Conservation (phyloP, 2,888 invertebrate species). For the Archips crataeganus region DNA sequence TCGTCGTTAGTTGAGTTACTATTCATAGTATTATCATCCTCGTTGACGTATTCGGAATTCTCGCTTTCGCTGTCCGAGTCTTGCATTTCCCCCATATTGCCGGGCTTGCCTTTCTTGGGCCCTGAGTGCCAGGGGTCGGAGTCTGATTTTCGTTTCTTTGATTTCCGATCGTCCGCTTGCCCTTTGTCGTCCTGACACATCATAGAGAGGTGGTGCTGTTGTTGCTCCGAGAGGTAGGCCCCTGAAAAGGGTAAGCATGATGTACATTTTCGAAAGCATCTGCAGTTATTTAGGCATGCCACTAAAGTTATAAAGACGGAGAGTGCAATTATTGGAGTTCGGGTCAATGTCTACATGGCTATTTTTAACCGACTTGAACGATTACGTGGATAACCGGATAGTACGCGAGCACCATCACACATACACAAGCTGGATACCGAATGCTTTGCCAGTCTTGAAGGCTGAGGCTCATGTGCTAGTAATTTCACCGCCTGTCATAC, state of each 20-base stretch:
- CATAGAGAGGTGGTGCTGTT: conserved; percentile 73
- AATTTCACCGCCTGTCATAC: no score
- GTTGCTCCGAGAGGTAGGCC: conserved; percentile 77
- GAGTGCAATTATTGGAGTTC: no score
- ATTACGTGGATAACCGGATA: no score
- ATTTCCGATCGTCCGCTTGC: conserved; percentile 76
- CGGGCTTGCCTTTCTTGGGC: conserved; percentile 86
- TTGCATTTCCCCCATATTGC: conserved; percentile 83
- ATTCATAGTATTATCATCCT: conserved; percentile 79
- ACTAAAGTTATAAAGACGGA: no score
- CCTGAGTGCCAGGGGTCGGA: conserved; percentile 86
- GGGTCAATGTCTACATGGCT: no score
- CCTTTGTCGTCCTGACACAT: conserved; percentile 71
- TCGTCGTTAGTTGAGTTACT: conserved; percentile 79
- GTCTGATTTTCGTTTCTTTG: conserved; percentile 88
- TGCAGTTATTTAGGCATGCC: no score
- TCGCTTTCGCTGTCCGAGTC: conserved; percentile 87
- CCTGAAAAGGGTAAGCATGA: conserved; percentile 55
- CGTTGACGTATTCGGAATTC: conserved; percentile 77
- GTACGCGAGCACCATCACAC: no score
- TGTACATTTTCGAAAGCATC: no score
- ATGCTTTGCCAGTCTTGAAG: no score
- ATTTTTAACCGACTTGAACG: no score
- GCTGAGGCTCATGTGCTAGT: no score
- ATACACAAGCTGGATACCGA: no score